phyloP scores from a whole-genome alignment of 2,113 vertebrate genomes.

The Microtus richardsoni region DNA sequence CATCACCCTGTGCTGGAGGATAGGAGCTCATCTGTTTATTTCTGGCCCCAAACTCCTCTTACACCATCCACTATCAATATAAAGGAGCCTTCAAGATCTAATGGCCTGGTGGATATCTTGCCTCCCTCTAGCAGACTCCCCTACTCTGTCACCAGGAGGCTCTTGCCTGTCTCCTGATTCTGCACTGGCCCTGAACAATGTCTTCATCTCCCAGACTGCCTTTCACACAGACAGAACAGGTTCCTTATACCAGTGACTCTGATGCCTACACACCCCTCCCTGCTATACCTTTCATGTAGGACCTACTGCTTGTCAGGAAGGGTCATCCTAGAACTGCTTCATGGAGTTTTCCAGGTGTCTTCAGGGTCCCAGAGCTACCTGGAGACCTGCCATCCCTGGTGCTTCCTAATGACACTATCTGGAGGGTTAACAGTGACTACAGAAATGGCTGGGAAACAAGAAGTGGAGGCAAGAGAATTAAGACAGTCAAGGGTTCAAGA shows the following conservation, averaged over 20 bases:
- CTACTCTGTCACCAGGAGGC: background rate
- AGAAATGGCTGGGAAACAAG: background rate
- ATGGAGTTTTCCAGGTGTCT: background rate
- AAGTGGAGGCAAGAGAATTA: too few species aligned
- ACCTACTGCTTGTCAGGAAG: background rate
- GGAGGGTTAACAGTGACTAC: background rate
- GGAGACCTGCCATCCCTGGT: background rate
- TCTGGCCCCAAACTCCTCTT: background rate
- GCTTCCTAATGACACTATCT: background rate
- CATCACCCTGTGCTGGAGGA: background rate
- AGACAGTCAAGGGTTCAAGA: background rate
- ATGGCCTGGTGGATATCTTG: background rate
- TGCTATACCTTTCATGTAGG: background rate
- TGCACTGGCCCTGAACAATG: background rate
- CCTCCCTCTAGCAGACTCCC: background rate
- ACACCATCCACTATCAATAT: background rate
- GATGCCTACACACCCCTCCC: background rate
- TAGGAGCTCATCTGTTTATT: background rate
- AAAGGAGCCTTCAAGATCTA: background rate
- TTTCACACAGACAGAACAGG: background rate
- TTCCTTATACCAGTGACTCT: background rate
- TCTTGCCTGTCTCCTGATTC: background rate
- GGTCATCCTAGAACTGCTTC: background rate
- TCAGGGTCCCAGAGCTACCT: background rate
- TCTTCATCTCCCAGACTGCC: background rate